A percentile compares a stretch with the other conserved stretches of the same genome.
Conservation (phyloP, 1,140 invertebrate genomes). For the Drosophila santomea region DNA sequence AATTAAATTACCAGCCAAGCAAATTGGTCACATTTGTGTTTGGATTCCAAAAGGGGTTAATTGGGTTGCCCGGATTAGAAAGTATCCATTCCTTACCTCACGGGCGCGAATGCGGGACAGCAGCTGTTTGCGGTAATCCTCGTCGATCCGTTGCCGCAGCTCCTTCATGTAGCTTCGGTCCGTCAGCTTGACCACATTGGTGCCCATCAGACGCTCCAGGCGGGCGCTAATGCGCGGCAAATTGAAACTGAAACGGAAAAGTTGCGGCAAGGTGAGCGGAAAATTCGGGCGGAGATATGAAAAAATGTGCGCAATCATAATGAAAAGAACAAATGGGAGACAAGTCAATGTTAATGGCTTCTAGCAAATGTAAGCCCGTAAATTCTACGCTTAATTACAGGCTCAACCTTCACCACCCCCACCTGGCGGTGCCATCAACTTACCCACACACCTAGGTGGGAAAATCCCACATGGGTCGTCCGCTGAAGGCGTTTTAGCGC, state of each 20-base stretch:
- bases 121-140: constrained; percentile 87
- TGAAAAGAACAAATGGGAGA: constrained; percentile 16
- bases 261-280: constrained; percentile 6
- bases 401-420: constrained; percentile 6
- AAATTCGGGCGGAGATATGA: constrained; percentile 4
- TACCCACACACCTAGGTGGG: constrained; percentile 26
- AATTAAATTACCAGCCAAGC: constrained; percentile 67
- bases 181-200: constrained; percentile 87
- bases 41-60: constrained; percentile 10
- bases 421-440: neutral
- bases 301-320: constrained; percentile 8
- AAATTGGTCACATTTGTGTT: constrained; percentile 77
- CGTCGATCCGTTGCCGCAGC: constrained; percentile 86
- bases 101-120: constrained; percentile 86
- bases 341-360: constrained; percentile 44
- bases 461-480: constrained; percentile 43
- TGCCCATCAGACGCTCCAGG: constrained; percentile 88
- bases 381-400: constrained; percentile 51
- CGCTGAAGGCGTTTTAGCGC: constrained; percentile 66
- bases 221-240: constrained; percentile 86
- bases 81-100: constrained; percentile 85
- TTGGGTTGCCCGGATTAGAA: constrained; percentile 18
- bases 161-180: constrained; percentile 88
- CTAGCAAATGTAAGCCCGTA: constrained; percentile 37
- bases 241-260: constrained; percentile 85